Evolutionary conservation across 2,113 vertebrate genomes (phyloP), one percentile per base, ranked within the genome.

Genomic region (Aspidoscelis tigris): DNA sequence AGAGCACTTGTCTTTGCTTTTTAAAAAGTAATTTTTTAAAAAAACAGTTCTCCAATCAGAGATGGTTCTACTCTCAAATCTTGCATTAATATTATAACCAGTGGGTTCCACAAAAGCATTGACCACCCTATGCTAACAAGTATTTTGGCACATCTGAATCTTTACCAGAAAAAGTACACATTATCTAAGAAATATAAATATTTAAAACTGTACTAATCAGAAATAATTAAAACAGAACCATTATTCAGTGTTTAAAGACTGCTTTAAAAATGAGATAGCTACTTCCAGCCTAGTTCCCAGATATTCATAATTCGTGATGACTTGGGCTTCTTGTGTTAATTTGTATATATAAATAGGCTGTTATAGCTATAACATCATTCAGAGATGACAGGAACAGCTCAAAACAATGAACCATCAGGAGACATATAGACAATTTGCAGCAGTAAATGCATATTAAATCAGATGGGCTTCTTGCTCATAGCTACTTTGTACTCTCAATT

Each of bases 1-100:
- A 82, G 90, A 95, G 94, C 86, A 80, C 82, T 91, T 85, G 86
- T 82, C 93, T 93, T 90, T 91, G 92, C 92, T 43, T 64, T 43
- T 80, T 33, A 33, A 33, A 33, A 33, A 33, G 33, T 33, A 33
- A 33, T 33, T 33, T 33, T 70, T 66, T 66, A 0, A 70, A 70
- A 88, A 90, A 87, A 71, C 89, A 93, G 89, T 91, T 88, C 76
- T 69, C 44, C 66, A 20, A 33, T 58, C 61, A 76, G 61, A 88
- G 43, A 76, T 47, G 1, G 39, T 84, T 91, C 66, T 89, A 69
- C 71, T 94, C 58, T 91, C 71, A 80, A 82, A 84, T 86, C 78
- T 94, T 92, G 85, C 89, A 94, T 20, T 83, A 84, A 69, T 18
- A 85, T 7, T 82, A 83, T 84, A 90, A 93, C 88, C 86, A 93